Conservation (phyloP, 2,797 vertebrate species). For the Gorsachius magnificus region DNA sequence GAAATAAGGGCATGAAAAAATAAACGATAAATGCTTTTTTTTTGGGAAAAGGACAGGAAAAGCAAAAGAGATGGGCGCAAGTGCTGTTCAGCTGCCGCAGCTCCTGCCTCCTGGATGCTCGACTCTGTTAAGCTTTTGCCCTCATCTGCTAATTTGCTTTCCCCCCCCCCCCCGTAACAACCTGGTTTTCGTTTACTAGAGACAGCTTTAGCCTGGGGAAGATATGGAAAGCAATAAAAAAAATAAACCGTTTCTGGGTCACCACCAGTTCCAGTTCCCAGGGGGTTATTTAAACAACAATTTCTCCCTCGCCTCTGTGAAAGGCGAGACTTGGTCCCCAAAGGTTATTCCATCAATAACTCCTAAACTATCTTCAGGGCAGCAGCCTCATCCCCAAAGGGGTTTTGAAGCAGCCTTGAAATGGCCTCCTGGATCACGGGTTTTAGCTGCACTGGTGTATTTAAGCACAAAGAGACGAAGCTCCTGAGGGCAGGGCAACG, state of each 20-base stretch:
- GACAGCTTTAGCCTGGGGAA: conserved; percentile 50
- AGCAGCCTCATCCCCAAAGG: conserved; percentile 20
- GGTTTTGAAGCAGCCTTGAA: neutral
- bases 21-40: neutral
- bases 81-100: neutral
- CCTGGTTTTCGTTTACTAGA: conserved; percentile 32
- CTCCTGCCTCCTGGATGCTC: neutral
- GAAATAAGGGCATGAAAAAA: neutral
- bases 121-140: neutral
- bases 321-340: conserved; percentile 58
- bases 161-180: conserved; percentile 5
- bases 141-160: neutral
- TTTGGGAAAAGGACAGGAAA: neutral
- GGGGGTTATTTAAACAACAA: conserved; percentile 63
- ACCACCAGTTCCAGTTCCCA: conserved; percentile 61
- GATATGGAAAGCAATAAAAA: conserved; percentile 70
- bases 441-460: neutral
- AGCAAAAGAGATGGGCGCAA: neutral
- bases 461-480: neutral
- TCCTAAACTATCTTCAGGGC: conserved; percentile 49
- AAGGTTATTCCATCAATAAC: conserved; percentile 72
- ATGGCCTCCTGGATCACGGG: neutral
- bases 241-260: conserved; percentile 73
- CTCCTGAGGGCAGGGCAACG: neutral
- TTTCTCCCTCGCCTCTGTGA: conserved; percentile 43